Evolutionary conservation across 2,888 invertebrate genomes (phyloP), one percentile per base, ranked within the genome.

Genomic region (Leistus spinibarbis): DNA sequence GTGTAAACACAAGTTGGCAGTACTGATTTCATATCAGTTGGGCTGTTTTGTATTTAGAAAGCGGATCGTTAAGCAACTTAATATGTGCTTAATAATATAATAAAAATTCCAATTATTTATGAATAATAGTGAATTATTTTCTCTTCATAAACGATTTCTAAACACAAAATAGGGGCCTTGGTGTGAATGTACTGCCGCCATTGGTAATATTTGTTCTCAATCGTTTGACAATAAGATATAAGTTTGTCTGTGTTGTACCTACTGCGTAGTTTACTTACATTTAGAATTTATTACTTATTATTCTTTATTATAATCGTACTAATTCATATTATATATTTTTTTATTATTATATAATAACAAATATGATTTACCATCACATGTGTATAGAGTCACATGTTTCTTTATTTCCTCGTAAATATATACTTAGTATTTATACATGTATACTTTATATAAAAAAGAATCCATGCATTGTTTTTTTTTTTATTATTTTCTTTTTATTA

Each of bases 261-360:
- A 60, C 60, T 20, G 13, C 73, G 67, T 63, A 57, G 67, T 60
- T n/a, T n/a, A 65, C 65, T 73, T 73, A 74, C 77, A 76, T 78
- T 78, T 79, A 77, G 78, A 78, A 77, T 77, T 77, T 77, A 76
- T 78, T 74, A 73, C 76, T 79, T 76, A 76, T 75, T 76, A 76
- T 74, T 77, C 78, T 78, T 77, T 77, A 78, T 76, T 78, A 78
- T 78, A 78, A 78, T 78, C 79, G 80, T 79, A 79, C 78, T 79
- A 79, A 79, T 78, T 77, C 78, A 76, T 77, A 74, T 76, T 76
- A 20, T 63, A 9, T 73, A 17, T 73, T 40, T 40, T 40, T 40
- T 2, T 10, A 40, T 40, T 40, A 40, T 40, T 40, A 40, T 40
- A 10, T 40, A 40, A 40, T 40, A 40, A 40, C 40, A 1, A 40